Conservation (phyloP, 2,888 invertebrate species). For the Apantesis nais region DNA sequence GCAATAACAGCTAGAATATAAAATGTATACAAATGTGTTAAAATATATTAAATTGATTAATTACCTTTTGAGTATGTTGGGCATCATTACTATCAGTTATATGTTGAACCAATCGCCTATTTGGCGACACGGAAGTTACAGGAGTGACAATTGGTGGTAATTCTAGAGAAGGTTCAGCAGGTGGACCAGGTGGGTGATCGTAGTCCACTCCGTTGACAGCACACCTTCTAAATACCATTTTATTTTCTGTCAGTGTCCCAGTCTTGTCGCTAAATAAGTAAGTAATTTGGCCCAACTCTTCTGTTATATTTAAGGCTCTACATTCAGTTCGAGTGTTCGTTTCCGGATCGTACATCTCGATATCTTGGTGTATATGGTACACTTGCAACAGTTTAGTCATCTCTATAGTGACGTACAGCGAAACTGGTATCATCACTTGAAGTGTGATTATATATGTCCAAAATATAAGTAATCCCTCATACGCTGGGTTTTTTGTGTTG, state of each 20-base stretch:
- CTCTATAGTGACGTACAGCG: slow-evolving; percentile 98
- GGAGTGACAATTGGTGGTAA: slow-evolving; percentile 79
- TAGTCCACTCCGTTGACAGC: slow-evolving; percentile 96
- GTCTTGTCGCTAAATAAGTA: slow-evolving; percentile 99
- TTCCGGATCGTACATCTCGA: slow-evolving; percentile 93
- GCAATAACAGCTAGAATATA: too few relatives aligned
- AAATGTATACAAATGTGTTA: too few relatives aligned
- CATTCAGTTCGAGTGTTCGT: slow-evolving; percentile 92
- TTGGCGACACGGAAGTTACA: slow-evolving; percentile 78
- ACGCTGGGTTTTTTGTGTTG: slow-evolving; percentile 85
- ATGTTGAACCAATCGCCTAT: slow-evolving; percentile 74
- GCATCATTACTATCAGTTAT: slow-evolving; percentile 72
- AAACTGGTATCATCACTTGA: slow-evolving; percentile 98
- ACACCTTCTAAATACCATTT: slow-evolving; percentile 97
- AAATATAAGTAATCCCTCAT: slow-evolving; percentile 94
- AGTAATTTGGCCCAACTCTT: slow-evolving; percentile 96
- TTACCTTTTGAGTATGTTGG: slow-evolving; percentile 87
- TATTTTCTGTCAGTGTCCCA: slow-evolving; percentile 98
- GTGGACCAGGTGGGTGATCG: slow-evolving; percentile 91
- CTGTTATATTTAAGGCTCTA: slow-evolving; percentile 97
- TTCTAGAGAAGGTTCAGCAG: slow-evolving; percentile 87
- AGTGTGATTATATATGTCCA: slow-evolving; percentile 98
- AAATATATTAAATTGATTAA: background rate
- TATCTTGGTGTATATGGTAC: slow-evolving; percentile 96
- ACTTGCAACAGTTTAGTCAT: slow-evolving; percentile 98